phyloP scores from a whole-genome alignment of 1,140 invertebrate genomes.

The Oncopeltus fasciatus region DNA sequence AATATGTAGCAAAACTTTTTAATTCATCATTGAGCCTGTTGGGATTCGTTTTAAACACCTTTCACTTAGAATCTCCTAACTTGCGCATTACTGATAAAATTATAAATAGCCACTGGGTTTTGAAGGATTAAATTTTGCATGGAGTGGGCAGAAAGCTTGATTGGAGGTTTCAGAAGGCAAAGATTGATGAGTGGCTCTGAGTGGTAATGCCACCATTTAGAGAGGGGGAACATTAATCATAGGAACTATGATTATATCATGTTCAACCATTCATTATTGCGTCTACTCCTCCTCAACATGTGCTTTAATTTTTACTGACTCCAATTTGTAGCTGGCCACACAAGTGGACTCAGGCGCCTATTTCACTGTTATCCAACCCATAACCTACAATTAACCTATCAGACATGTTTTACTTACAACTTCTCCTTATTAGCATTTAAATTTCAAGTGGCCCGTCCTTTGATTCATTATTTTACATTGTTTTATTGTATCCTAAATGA shows the following conservation, averaged over 20 bases:
- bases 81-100: no score
- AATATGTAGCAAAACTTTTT: no score
- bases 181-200: not conserved
- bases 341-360: constrained; percentile 13
- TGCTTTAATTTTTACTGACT: constrained; percentile 17
- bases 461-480: no score
- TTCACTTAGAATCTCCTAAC: no score
- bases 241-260: constrained; percentile 12
- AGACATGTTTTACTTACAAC: constrained; percentile 11
- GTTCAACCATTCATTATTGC: constrained; percentile 10
- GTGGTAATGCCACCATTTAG: constrained; percentile 17
- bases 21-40: no score
- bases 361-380: constrained; percentile 11
- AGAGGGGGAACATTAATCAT: constrained; percentile 13
- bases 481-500: no score
- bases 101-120: not conserved
- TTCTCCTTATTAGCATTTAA: constrained; percentile 15
- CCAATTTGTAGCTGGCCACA: constrained; percentile 16
- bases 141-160: not conserved
- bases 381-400: constrained; percentile 16
- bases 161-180: not conserved
- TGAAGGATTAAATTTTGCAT: not conserved
- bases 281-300: constrained; percentile 11
- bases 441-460: not conserved
- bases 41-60: no score